Base-by-base conservation (phyloP, 2,888 invertebrate genomes). In the Phaonia tiefii region DNA sequence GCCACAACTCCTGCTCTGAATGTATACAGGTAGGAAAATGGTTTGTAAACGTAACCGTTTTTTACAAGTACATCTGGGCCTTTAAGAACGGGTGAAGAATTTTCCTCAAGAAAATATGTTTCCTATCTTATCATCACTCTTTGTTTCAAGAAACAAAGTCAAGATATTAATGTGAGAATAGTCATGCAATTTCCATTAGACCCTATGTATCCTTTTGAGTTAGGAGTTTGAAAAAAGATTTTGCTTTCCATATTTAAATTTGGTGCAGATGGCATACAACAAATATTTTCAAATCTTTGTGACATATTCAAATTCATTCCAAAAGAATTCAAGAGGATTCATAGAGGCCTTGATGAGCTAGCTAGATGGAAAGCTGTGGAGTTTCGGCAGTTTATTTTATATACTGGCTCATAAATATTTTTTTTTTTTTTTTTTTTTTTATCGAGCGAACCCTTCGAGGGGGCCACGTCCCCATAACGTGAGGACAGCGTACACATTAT, bases 191-290 rank as follows among this genome's bases (percentile, higher is more conserved):
- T 13, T 44, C 44, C 44, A 10, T 8, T 44, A 13, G 44, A 44
- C 44, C 13, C n/a, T 5, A 44, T 44, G 44, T 13, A 44, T 44
- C n/a, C 11, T 13, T 13, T 44, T 13, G 44, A 44, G 2, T n/a
- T 44, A 13, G 44, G 44, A n/a, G 65, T 66, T 22, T 15, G 42
- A 7, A 46, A 66, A 25, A 66, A 66, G 26, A 15, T 66, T 25
- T n/a, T 66, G 10, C 20, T 42, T 66, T 66, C 46, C 65, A 7
- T 66, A 42, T 20, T 42, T 2, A 66, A 66, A 46, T 46, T 66
- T 26, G 3, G 39, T 17, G 31, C 26, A 17, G 63, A 63, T n/a
- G 31, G 39, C 11, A 17, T 63, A 1, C 8, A 42, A 11, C 20
- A 1, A 42, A 63, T 63, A 15, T 63, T 39, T 7, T 17, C 17